Percentiles rank a stretch among this genome's conserved stretches.
These are phyloP conservation scores for Heptranchias perlo DNA, from an alignment of 2,113 vertebrate genomes.

Conservation along the genomic window DNA sequence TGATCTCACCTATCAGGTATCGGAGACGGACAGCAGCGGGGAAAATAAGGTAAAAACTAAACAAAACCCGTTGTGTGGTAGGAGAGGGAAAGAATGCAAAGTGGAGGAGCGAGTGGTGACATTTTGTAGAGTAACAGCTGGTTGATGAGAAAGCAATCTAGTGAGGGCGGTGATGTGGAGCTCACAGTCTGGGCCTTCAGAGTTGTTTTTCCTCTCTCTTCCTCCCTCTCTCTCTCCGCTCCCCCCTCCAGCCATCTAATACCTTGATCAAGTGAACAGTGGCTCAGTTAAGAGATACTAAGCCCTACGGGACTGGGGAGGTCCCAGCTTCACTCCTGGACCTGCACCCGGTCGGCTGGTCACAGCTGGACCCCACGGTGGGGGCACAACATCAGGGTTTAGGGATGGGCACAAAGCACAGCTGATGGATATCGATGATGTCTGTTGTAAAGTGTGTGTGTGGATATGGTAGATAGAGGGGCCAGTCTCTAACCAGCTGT, in stretches of 20 bases:
- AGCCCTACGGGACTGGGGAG: too few species aligned
- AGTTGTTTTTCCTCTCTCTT: background rate
- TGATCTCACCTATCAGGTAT: constrained; percentile 97
- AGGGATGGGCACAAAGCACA: too few species aligned
- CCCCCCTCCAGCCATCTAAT: too few species aligned
- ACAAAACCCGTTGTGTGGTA: background rate
- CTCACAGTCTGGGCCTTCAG: background rate
- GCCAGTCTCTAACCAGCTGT: too few species aligned
- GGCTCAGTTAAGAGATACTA: too few species aligned
- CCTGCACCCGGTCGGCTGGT: too few species aligned
- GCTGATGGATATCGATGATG: too few species aligned
- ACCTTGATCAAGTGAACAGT: too few species aligned
- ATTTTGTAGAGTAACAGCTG: background rate
- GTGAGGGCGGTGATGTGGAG: background rate
- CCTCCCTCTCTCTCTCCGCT: background rate
- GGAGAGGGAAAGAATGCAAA: background rate
- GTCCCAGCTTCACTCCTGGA: too few species aligned
- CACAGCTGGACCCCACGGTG: too few species aligned
- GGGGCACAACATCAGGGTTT: too few species aligned
- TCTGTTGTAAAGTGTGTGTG: background rate
- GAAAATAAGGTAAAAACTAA: constrained; percentile 79
- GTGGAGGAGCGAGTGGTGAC: background rate
- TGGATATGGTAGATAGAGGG: background rate
- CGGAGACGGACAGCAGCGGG: constrained; percentile 92
- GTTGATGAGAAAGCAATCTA: background rate